Base-by-base conservation (phyloP, 2,797 vertebrate species). In the Acanthurus leucopareius region DNA sequence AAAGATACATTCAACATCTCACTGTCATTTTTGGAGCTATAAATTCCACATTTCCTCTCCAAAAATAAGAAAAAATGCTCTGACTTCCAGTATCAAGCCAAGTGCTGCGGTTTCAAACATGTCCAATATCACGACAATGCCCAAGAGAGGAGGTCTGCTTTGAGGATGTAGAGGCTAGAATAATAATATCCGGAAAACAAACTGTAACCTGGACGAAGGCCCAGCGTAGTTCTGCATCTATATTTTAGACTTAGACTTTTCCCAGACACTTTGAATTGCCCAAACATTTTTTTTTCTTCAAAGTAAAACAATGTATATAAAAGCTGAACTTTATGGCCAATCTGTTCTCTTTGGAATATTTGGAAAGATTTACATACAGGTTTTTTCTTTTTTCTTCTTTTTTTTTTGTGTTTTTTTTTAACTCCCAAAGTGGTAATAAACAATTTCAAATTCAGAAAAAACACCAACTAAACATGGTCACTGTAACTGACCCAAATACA, bases 401-500 rank as follows among this genome's bases (percentile, higher is more conserved):
- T 32, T 28, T 56, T 79, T 85, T 84, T 72, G 69, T 19, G 49
- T 56, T 42, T 83, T 84, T 85, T 78, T 83, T 87, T 89, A 80
- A 73, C 80, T 86, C 87, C 86, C 88, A 94, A 94, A 93, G 87
- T 91, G 75, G 91, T 93, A 91, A 93, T 94, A 94, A 96, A 95
- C 92, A 92, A 93, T 95, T 95, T 96, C 89, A 96, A 93, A 93
- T 96, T 94, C 92, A 89, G 78, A 62, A 79, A 77, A 83, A 95
- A 95, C 94, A 95, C 92, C 94, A 95, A 96, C 96, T 97, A 96
- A 95, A 94, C 90, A 93, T 60, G 97, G 97, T 96, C 97, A 95
- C 92, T 96, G 96, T 90, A 97, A 97, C 96, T 96, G 97, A 97
- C 97, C 97, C 77, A 95, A 94, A 95, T 95, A 95, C 92, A 93